Evolutionary conservation across 2,113 vertebrate genomes (phyloP).

Genomic region (Sinosuthora webbiana): DNA sequence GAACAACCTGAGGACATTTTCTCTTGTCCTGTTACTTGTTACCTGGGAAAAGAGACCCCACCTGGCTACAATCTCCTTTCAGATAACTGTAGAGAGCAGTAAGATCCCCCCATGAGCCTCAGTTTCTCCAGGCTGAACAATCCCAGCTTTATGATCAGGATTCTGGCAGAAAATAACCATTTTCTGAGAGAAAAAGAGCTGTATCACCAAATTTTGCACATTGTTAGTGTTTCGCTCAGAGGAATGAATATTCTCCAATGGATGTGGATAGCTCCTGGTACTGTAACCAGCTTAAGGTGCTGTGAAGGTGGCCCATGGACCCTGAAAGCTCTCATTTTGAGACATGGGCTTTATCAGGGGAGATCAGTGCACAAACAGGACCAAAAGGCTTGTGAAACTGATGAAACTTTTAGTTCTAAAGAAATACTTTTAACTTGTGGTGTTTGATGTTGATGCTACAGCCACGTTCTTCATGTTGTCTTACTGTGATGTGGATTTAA

Average conservation of each 20-base stretch:
- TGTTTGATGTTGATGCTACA: neutral
- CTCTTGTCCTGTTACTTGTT: neutral
- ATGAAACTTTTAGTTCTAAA: neutral
- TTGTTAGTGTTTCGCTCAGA: neutral
- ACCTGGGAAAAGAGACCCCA: neutral
- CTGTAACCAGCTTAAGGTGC: neutral
- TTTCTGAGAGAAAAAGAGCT: neutral
- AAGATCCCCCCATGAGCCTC: neutral
- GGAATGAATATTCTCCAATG: neutral
- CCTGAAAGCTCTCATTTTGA: neutral
- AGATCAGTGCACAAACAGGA: neutral
- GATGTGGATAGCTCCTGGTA: neutral
- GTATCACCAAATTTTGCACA: neutral
- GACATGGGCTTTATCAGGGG: neutral
- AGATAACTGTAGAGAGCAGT: neutral
- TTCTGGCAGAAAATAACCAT: neutral
- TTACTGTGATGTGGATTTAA: neutral
- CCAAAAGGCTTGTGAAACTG: neutral
- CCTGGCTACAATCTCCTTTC: neutral
- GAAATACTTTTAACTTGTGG: neutral
- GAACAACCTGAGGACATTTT: neutral
- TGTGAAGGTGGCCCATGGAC: neutral
- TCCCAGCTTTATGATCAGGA: too few species aligned
- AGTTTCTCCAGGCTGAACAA: neutral
- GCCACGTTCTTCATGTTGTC: neutral